Evolutionary conservation across 2,797 vertebrate genomes (phyloP).

Genomic region (Schizopygopsis pylzovi): DNA sequence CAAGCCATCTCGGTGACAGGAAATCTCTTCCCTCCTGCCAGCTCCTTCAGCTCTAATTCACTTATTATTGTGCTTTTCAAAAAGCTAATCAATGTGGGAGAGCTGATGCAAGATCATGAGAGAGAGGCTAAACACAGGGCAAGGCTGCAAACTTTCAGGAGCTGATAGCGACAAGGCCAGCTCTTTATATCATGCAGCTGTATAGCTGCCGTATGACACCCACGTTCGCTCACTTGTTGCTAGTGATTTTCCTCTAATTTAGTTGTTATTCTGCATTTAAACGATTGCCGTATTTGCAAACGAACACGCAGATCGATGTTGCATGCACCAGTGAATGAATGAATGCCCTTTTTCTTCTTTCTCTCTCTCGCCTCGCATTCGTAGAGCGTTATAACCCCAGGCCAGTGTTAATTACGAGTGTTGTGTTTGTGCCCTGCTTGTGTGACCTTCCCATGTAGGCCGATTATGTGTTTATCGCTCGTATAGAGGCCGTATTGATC

Average conservation of each 20-base stretch:
- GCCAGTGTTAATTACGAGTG: slow-evolving; percentile 58
- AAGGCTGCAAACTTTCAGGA: slow-evolving; percentile 43
- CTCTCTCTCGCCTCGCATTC: slow-evolving; percentile 41
- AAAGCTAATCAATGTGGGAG: slow-evolving; percentile 52
- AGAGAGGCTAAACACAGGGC: slow-evolving; percentile 38
- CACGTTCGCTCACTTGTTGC: neutral
- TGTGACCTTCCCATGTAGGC: slow-evolving; percentile 77
- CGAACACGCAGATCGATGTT: slow-evolving; percentile 56
- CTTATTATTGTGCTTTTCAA: slow-evolving; percentile 55
- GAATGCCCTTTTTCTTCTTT: neutral
- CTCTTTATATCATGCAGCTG: slow-evolving; percentile 3
- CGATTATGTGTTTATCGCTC: slow-evolving; percentile 72
- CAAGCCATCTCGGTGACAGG: slow-evolving; percentile 47
- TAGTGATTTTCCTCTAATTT: slow-evolving; percentile 13
- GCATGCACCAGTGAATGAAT: slow-evolving; percentile 22
- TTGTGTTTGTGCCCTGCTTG: slow-evolving; percentile 56
- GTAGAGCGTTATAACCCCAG: slow-evolving; percentile 46
- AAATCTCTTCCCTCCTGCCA: slow-evolving; percentile 58
- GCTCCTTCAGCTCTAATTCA: slow-evolving; percentile 58
- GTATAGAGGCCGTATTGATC: slow-evolving; percentile 79
- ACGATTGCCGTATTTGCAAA: slow-evolving; percentile 21
- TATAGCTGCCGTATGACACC: neutral
- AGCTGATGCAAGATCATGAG: slow-evolving; percentile 59
- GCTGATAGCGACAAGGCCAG: neutral
- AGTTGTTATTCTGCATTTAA: slow-evolving; percentile 31